Base-by-base conservation (phyloP, 2,797 vertebrate genomes). In the Peromyscus nudipes region DNA sequence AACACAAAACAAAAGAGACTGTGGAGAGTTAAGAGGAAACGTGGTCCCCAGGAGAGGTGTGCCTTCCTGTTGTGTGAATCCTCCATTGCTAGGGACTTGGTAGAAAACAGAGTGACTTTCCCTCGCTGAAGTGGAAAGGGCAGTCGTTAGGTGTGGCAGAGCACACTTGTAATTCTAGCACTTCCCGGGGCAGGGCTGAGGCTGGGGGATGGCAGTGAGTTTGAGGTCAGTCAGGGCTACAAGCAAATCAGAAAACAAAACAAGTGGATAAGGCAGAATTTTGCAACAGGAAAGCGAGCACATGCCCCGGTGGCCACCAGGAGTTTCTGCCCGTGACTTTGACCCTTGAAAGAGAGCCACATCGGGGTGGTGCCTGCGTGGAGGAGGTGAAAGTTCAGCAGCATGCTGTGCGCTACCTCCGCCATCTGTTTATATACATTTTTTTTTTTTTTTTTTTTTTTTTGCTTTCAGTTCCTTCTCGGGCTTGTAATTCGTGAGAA, bases 251-350 rank as follows among this genome's bases (percentile, higher is more conserved):
- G 7, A 49, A 84, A 85, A 49, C 27, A 31, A 16, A 77, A 31
- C 17, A 49, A 81, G 19, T 7, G 52, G 79, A 37, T 71, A 71
- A 37, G 84, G 49, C 34, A n/a, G 82, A 67, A 67, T 65, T 71
- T 89, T 83, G 62, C n/a, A 94, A 43, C 23, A 21, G 60, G n/a
- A 10, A 29, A 83, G 27, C 17, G 55, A 95, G 73, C 75, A 49
- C 55, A 49, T 40, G 77, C 75, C 65, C n/a, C 4, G 34, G 60
- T 46, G 40, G 71, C 60, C 82, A 71, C 67, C 62, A 31, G 65
- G 64, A 13, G 17, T 64, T 55, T 71, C 46, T 91, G n/a, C n/a
- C 46, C 25, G 16, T 64, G 83, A 94, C 92, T 97, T 97, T 81
- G 94, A 71, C 75, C 83, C 80, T 93, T 76, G 67, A 76, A 71